Evolutionary conservation across 2,113 vertebrate genomes (phyloP).

Genomic region (Corydoras sp.): DNA sequence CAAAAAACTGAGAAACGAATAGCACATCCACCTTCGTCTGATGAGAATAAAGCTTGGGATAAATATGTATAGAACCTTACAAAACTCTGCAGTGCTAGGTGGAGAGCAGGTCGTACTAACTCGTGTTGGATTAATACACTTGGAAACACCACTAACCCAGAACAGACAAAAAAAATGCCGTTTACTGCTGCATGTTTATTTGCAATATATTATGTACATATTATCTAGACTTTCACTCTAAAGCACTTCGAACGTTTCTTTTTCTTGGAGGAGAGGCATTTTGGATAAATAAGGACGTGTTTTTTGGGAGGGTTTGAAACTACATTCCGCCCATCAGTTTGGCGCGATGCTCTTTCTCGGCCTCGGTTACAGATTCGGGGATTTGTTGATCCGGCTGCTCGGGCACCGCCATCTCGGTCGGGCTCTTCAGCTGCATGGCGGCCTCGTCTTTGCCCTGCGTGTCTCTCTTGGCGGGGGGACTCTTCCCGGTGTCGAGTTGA

Average conservation of each 20-base stretch:
- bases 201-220: constrained; percentile 56
- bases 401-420: constrained; percentile 76
- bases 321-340: constrained; percentile 84
- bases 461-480: constrained; percentile 69
- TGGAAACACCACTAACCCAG: constrained; percentile 57
- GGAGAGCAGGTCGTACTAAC: constrained; percentile 42
- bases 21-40: constrained; percentile 65
- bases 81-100: constrained; percentile 55
- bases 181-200: constrained; percentile 35
- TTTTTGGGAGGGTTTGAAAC: constrained; percentile 28
- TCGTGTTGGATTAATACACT: constrained; percentile 44
- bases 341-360: constrained; percentile 69
- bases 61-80: constrained; percentile 65
- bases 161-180: constrained; percentile 41
- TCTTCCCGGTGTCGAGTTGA: constrained; percentile 64
- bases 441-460: constrained; percentile 60
- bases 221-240: constrained; percentile 62
- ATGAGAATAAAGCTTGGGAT: constrained; percentile 58
- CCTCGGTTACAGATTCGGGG: constrained; percentile 75
- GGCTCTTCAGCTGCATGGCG: constrained; percentile 56
- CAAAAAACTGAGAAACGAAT: constrained; percentile 75
- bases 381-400: constrained; percentile 74
- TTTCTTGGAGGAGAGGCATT: constrained; percentile 62
- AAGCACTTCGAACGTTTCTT: constrained; percentile 62
- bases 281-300: constrained; percentile 41